A percentile compares a stretch with the other conserved stretches of the same genome.
Conservation (phyloP, 2,797 vertebrate species). For the Anas bernieri region DNA sequence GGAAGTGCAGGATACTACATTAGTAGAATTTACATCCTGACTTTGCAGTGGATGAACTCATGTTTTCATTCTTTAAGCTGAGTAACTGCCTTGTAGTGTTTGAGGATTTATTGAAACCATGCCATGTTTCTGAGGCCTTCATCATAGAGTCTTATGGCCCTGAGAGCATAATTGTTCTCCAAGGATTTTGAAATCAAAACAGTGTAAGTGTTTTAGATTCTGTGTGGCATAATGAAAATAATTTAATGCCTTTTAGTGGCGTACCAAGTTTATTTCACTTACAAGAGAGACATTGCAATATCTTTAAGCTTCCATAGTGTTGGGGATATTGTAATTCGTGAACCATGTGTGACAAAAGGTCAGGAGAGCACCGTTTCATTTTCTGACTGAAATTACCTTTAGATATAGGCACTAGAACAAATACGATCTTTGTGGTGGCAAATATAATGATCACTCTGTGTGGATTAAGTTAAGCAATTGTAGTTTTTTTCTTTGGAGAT, state of each 20-base stretch:
- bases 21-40: conserved; percentile 41
- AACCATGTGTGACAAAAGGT: conserved; percentile 66
- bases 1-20: conserved; percentile 11
- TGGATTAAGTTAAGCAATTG: conserved; percentile 53
- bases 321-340: conserved; percentile 42
- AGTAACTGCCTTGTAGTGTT: conserved; percentile 69
- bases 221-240: conserved; percentile 75
- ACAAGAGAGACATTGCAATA: conserved; percentile 27
- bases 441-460: conserved; percentile 39
- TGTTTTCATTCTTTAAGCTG: conserved; percentile 72
- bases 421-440: conserved; percentile 36
- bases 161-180: conserved; percentile 72
- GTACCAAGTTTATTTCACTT: conserved; percentile 69
- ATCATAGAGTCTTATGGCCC: conserved; percentile 70
- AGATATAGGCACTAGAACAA: conserved; percentile 55
- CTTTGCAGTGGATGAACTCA: conserved; percentile 60
- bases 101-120: conserved; percentile 72
- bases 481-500: conserved; percentile 43
- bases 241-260: conserved; percentile 74
- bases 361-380: conserved; percentile 63
- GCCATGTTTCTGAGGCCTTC: conserved; percentile 63
- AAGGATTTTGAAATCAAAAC: conserved; percentile 75
- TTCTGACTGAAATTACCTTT: conserved; percentile 71
- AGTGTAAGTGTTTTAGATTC: conserved; percentile 74
- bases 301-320: conserved; percentile 54